Evolutionary conservation across 2,797 vertebrate species (phyloP), one percentile per base, ranked within the genome.

Genomic region (Podarcis siculus): DNA sequence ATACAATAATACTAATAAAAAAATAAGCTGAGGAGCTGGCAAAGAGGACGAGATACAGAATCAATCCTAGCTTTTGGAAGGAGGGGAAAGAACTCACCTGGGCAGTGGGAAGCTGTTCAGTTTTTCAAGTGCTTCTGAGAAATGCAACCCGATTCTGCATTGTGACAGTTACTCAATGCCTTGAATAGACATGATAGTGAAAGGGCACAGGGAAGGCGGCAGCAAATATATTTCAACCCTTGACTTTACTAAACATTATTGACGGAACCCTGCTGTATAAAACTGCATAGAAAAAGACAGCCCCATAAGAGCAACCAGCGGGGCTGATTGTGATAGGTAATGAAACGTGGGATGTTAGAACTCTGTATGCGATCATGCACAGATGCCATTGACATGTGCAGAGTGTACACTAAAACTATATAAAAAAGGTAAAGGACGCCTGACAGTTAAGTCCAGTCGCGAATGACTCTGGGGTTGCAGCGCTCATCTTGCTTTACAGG

Each of bases 141-240:
- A 79, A 80, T 21, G 23, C 35, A 85, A 10, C 8, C 8, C 9
- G 5, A 4, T 2, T 30, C 64, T 79, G 66, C 80, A 89, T 79
- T 71, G 30, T 84, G 67, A 86, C 66, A 92, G 35, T 75, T 86
- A 45, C 61, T 87, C 30, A 27, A 10, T 85, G 66, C 10, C 37
- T 19, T 13, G n/a, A 35, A 12, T 30, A 69, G n/a, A 86, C 42
- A 39, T 17, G 25, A 45, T 49, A 64, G 8, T 13, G 30, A 75
- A 67, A 69, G 12, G n/a, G 19, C 69, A 42, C 7, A n/a, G 10
- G 2, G n/a, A 35, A 86, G 75, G 19, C 4, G 86, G 37, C 10
- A 79, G n/a, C 27, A 27, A 88, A 64, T 25, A 61, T 30, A 87
- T 86, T 89, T 91, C 81, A 78, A 42, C 35, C 27, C 10, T 67